A percentile compares a stretch with the other conserved stretches of the same genome.
phyloP scores from a whole-genome alignment of 2,113 vertebrate genomes.

The Riparia riparia region DNA sequence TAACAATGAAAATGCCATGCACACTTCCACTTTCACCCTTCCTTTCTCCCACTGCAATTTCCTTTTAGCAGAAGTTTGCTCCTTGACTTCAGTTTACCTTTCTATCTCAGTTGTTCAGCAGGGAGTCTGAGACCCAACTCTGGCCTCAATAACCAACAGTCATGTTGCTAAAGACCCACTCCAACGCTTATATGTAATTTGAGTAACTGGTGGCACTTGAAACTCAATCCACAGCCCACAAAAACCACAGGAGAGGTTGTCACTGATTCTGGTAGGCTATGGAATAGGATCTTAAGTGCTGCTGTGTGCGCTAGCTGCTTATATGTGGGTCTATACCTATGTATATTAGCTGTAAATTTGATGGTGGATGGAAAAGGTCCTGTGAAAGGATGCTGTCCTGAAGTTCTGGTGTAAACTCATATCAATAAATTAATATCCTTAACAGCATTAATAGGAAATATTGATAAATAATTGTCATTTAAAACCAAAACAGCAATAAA shows the following conservation, averaged over 20 bases:
- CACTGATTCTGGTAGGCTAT: not conserved
- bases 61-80: not conserved
- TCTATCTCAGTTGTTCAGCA: not conserved
- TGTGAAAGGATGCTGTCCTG: not conserved
- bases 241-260: not conserved
- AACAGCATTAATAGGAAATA: not conserved
- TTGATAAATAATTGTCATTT: not conserved
- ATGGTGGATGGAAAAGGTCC: not conserved
- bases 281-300: not conserved
- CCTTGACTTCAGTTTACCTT: not conserved
- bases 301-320: not conserved
- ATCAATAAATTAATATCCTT: not conserved
- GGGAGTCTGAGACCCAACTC: not conserved
- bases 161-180: not conserved
- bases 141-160: not conserved
- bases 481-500: not conserved
- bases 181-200: not conserved
- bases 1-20: not conserved
- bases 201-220: slow-evolving; percentile 28
- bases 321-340: not conserved
- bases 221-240: not conserved
- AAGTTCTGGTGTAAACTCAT: not conserved
- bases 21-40: not conserved
- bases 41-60: not conserved
- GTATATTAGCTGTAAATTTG: not conserved